phyloP scores from a whole-genome alignment of 2,888 invertebrate genomes.

The Disparrhopalites patrizii region DNA sequence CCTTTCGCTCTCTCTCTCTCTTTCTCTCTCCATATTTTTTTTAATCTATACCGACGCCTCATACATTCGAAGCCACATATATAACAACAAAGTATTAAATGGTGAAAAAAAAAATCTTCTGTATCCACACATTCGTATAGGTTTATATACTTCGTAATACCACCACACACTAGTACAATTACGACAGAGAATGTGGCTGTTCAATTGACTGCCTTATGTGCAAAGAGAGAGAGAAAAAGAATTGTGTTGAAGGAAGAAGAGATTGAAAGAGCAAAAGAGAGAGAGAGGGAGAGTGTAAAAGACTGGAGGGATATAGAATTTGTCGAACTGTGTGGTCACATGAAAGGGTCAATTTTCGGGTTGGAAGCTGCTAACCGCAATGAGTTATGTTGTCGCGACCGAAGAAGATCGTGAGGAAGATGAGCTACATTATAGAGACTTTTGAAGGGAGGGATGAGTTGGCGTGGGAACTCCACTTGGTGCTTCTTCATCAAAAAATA shows the following conservation, averaged over 20 bases:
- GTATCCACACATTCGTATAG: not conserved
- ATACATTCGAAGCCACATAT: no score
- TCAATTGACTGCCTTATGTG: not conserved
- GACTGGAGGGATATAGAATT: conserved; percentile 22
- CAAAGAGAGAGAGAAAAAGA: not conserved
- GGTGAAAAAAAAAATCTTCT: conserved; percentile 3
- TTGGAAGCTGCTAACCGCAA: conserved; percentile 37
- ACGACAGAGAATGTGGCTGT: not conserved
- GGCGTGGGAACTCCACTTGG: conserved; percentile 27
- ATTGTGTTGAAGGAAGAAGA: no score
- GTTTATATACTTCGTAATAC: no score
- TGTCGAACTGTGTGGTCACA: conserved; percentile 33
- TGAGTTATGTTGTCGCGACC: conserved; percentile 39
- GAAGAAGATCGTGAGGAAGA: conserved; percentile 38
- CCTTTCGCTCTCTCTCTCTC: no score
- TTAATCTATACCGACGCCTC: no score
- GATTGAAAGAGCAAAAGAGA: not conserved
- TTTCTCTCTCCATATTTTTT: no score
- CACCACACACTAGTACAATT: not conserved
- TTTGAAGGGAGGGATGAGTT: no score
- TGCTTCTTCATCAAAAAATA: conserved; percentile 6
- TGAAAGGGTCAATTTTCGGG: conserved; percentile 33
- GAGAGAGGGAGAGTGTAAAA: not conserved
- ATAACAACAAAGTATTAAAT: no score
- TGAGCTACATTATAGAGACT: conserved; percentile 27